Conservation (phyloP, 2,113 vertebrate genomes). For the Xiphophorus hellerii region DNA sequence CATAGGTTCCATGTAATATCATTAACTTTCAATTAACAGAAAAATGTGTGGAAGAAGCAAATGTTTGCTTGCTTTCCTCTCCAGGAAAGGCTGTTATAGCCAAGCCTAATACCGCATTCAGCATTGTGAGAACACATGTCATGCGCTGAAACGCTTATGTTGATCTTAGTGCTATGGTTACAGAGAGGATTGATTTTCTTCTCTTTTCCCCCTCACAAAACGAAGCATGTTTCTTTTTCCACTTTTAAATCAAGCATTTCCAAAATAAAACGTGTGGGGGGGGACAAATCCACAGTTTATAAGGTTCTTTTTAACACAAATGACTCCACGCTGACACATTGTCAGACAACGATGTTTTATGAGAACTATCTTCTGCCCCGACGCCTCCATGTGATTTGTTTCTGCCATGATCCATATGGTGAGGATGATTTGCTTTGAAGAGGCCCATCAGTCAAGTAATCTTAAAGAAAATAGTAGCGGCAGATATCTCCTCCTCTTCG, state of each 20-base stretch:
- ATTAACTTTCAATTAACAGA: conserved; percentile 79
- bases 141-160: conserved; percentile 47
- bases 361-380: conserved; percentile 59
- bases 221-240: neutral
- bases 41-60: conserved; percentile 75
- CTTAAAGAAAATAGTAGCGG: conserved; percentile 75
- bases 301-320: conserved; percentile 31
- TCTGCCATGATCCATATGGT: conserved; percentile 71
- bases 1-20: conserved; percentile 84
- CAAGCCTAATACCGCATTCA: conserved; percentile 68
- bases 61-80: conserved; percentile 63
- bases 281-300: conserved; percentile 50
- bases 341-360: conserved; percentile 67
- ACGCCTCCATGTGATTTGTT: conserved; percentile 71
- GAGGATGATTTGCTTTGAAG: conserved; percentile 72
- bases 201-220: conserved; percentile 47
- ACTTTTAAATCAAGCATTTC: conserved; percentile 27
- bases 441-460: conserved; percentile 75
- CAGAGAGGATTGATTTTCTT: conserved; percentile 56
- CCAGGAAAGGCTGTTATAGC: conserved; percentile 62
- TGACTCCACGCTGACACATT: conserved; percentile 53
- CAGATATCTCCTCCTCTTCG: conserved; percentile 62
- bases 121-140: conserved; percentile 66
- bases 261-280: conserved; percentile 19
- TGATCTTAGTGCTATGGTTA: conserved; percentile 57